Percentiles rank a stretch among this genome's conserved stretches.
phyloP scores from a whole-genome alignment of 2,888 invertebrate species.

The Julus scanicus region DNA sequence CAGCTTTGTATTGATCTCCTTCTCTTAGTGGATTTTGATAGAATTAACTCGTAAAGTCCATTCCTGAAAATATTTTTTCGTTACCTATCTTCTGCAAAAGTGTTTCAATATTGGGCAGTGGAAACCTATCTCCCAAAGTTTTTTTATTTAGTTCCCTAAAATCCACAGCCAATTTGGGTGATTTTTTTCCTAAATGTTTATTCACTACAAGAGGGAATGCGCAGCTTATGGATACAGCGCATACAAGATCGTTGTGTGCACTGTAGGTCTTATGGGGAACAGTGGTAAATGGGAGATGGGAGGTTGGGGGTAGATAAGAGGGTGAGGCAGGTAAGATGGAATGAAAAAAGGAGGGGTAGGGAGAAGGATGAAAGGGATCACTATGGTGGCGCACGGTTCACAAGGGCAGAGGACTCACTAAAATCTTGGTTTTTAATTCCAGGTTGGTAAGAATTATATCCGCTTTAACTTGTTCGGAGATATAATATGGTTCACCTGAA shows the following conservation, averaged over 20 bases:
- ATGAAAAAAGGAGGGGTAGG: neutral
- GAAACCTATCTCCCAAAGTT: neutral
- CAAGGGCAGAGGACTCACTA: too few species aligned
- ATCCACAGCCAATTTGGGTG: neutral
- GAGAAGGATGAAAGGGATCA: too few species aligned
- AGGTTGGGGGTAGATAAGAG: too few species aligned
- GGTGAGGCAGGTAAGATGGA: neutral
- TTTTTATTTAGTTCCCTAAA: neutral
- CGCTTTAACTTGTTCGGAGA: too few species aligned
- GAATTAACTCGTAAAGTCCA: slow-evolving; percentile 62
- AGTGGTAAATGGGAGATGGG: too few species aligned
- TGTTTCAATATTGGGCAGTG: slow-evolving; percentile 43
- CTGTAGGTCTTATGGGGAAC: too few species aligned
- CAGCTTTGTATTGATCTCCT: slow-evolving; percentile 56
- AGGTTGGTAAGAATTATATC: too few species aligned
- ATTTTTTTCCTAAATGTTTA: neutral
- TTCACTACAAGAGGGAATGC: too few species aligned
- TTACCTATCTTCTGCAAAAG: slow-evolving; percentile 60
- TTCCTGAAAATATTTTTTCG: slow-evolving; percentile 60
- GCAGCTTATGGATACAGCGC: too few species aligned
- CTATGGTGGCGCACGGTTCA: neutral
- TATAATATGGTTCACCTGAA: too few species aligned
- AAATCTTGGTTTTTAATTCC: too few species aligned
- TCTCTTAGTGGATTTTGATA: slow-evolving; percentile 55
- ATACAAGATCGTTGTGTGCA: neutral